Conservation (phyloP, 2,113 vertebrate genomes). For the Colinus virginianus region DNA sequence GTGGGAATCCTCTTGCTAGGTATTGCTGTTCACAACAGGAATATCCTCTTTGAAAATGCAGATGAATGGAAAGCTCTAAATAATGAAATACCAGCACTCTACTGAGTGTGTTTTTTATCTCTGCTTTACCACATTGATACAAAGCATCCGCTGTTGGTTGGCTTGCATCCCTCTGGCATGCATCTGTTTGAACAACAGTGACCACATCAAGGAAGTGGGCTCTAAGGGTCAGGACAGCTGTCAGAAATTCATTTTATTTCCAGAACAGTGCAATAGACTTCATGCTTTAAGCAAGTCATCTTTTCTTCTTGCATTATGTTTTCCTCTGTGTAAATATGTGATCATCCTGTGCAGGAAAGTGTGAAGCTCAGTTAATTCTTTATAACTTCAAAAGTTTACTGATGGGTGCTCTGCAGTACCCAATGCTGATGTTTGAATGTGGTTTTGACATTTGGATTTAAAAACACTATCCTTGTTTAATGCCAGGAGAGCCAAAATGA, state of each 20-base stretch:
- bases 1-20: neutral
- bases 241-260: neutral
- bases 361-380: neutral
- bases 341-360: neutral
- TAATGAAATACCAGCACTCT: neutral
- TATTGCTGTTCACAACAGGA: neutral
- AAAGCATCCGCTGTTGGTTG: neutral
- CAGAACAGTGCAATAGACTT: neutral
- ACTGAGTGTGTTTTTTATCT: neutral
- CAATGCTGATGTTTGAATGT: neutral
- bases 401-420: neutral
- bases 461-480: neutral
- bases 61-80: slow-evolving; percentile 26
- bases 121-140: neutral
- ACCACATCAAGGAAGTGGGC: slow-evolving; percentile 13
- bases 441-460: neutral
- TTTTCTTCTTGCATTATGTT: neutral
- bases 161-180: neutral
- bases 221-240: neutral
- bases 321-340: neutral
- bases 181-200: neutral
- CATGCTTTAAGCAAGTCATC: neutral
- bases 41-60: slow-evolving; percentile 8
- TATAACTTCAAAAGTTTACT: neutral
- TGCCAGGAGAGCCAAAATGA: neutral